Evolutionary conservation across 2,797 vertebrate species (phyloP).

Genomic region (Acrossocheilus wenchowensis): DNA sequence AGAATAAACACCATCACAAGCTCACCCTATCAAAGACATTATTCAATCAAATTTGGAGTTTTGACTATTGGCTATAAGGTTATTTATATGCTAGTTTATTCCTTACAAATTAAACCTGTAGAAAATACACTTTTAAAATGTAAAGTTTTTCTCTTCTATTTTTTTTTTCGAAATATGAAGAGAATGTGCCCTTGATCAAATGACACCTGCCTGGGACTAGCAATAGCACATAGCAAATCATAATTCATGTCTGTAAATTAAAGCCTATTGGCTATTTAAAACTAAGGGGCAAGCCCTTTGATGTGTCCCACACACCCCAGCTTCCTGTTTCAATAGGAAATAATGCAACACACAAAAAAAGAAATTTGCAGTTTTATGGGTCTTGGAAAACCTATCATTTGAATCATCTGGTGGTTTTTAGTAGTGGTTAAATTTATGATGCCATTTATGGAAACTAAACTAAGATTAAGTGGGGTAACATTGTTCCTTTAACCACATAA

Average conservation of each 20-base stretch:
- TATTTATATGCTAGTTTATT: background rate
- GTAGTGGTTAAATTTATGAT: background rate
- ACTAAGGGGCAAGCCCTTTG: background rate
- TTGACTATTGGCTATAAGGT: background rate
- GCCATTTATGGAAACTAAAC: background rate
- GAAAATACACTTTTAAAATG: background rate
- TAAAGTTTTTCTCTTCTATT: background rate
- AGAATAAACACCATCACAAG: background rate
- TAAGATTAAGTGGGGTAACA: background rate
- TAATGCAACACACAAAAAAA: background rate
- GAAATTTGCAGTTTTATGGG: background rate
- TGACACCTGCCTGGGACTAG: background rate
- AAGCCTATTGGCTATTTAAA: background rate
- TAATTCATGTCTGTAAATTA: background rate
- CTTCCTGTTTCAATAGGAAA: constrained; percentile 8
- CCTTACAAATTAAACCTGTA: background rate
- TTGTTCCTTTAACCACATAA: constrained; percentile 2
- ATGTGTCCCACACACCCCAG: background rate
- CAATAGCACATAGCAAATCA: background rate
- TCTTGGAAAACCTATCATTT: background rate
- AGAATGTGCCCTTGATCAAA: background rate
- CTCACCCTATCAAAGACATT: background rate
- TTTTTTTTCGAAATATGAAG: background rate
- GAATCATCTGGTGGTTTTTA: background rate
- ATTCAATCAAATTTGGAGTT: background rate